These are phyloP conservation scores for Ochropleura leucogaster DNA, from an alignment of 2,888 invertebrate genomes.

Conservation along the genomic window DNA sequence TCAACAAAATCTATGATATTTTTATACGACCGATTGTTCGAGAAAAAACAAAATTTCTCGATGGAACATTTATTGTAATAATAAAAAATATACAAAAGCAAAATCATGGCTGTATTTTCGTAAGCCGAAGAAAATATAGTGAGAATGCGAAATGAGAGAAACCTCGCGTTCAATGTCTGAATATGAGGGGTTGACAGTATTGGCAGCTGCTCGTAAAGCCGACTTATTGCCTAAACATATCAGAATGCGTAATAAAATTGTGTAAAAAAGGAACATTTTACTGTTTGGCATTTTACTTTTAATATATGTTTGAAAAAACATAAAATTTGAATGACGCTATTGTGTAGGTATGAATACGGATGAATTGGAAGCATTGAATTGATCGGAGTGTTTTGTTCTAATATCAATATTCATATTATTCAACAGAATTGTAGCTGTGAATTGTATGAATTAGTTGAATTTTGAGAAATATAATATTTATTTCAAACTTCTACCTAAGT, in stretches of 20 bases:
- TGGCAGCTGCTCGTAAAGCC: conserved; percentile 77
- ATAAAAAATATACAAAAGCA: conserved; percentile 38
- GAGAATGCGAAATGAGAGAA: conserved; percentile 51
- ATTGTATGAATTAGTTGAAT: neutral
- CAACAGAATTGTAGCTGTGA: neutral
- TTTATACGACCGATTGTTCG: conserved; percentile 35
- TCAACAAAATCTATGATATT: conserved; percentile 36
- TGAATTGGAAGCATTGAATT: conserved; percentile 21
- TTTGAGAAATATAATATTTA: neutral
- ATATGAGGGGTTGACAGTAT: conserved; percentile 72
- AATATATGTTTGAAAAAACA: conserved; percentile 52
- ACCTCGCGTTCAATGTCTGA: conserved; percentile 48
- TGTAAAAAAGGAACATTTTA: conserved; percentile 48
- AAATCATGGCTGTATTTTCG: conserved; percentile 50
- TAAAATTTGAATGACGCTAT: conserved; percentile 30
- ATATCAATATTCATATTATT: conserved; percentile 3
- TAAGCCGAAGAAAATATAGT: conserved; percentile 54
- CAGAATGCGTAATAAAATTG: conserved; percentile 62
- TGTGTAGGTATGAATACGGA: conserved; percentile 4
- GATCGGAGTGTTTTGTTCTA: conserved; percentile 13
- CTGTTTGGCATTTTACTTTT: conserved; percentile 48
- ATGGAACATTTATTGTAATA: conserved; percentile 32
- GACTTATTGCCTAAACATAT: conserved; percentile 76
- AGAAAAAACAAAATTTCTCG: conserved; percentile 24
- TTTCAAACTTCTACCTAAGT: neutral